phyloP scores from a whole-genome alignment of 1,140 invertebrate species.

The Rhyacophila brunnea region DNA sequence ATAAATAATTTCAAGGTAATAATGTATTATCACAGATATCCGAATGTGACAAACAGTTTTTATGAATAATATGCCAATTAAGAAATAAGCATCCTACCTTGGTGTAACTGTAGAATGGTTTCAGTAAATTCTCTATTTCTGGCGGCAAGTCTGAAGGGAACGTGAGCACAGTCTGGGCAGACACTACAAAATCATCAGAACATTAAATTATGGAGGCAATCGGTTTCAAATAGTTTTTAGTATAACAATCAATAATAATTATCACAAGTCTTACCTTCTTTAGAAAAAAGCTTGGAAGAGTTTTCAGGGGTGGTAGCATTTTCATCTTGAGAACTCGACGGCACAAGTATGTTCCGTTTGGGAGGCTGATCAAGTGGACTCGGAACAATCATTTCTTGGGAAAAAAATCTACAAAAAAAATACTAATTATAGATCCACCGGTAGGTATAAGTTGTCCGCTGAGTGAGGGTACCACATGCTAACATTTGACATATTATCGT shows the following conservation, averaged over 20 bases:
- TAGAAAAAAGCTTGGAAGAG: slow-evolving; percentile 1
- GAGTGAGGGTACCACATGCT: no score
- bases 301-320: slow-evolving; percentile 12
- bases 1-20: neutral
- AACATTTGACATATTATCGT: no score
- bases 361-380: slow-evolving; percentile 49
- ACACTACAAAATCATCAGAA: slow-evolving; percentile 43
- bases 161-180: slow-evolving; percentile 59
- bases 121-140: slow-evolving; percentile 59
- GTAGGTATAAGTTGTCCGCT: no score
- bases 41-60: neutral
- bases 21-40: neutral
- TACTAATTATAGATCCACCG: no score
- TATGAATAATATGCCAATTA: neutral
- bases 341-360: slow-evolving; percentile 45
- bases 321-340: slow-evolving; percentile 6
- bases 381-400: slow-evolving; percentile 50
- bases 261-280: slow-evolving; percentile 11
- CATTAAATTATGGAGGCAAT: no score
- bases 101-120: slow-evolving; percentile 61
- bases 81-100: slow-evolving; percentile 43
- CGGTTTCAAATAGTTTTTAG: no score
- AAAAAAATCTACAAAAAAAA: slow-evolving; percentile 45
- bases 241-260: neutral
- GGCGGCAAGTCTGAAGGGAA: slow-evolving; percentile 57